phyloP scores from a whole-genome alignment of 35 echinoderm and acorn worm species.

The Anneissia japonica region DNA sequence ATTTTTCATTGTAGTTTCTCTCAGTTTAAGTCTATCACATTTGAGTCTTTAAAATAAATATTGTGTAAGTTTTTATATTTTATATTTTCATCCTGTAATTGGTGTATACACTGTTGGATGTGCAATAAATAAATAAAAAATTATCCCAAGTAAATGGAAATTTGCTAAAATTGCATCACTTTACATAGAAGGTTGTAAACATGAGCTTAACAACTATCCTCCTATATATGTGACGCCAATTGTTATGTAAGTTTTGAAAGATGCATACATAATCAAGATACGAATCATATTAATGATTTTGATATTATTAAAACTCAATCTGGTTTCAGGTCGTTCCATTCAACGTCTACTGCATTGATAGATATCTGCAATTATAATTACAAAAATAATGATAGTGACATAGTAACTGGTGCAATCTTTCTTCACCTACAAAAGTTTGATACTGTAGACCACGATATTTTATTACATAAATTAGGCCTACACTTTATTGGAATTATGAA shows the following conservation, averaged over 20 bases:
- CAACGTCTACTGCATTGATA: slow-evolving; percentile 17
- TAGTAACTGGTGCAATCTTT: too few relatives aligned
- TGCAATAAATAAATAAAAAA: too few relatives aligned
- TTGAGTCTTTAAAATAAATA: too few relatives aligned
- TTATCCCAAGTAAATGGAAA: too few relatives aligned
- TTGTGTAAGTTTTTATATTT: too few relatives aligned
- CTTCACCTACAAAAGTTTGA: slow-evolving; percentile 43
- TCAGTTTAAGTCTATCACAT: too few relatives aligned
- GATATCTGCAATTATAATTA: slow-evolving; percentile 26
- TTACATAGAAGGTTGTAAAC: slow-evolving; percentile 14
- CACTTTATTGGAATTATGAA: neutral
- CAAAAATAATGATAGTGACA: slow-evolving; percentile 18
- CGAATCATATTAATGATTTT: slow-evolving; percentile 9
- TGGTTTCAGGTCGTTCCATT: slow-evolving; percentile 26
- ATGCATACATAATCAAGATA: slow-evolving; percentile 24
- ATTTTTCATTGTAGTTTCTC: too few relatives aligned
- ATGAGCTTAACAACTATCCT: slow-evolving; percentile 17
- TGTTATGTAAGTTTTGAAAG: slow-evolving; percentile 45
- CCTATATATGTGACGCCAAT: slow-evolving; percentile 30
- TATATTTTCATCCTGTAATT: too few relatives aligned
- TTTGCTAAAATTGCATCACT: slow-evolving; percentile 28
- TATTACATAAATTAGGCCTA: neutral
- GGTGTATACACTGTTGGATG: too few relatives aligned
- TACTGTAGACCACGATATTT: slow-evolving; percentile 19
- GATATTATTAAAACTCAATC: slow-evolving; percentile 17